Conservation (phyloP, 2,797 vertebrate species). For the Alectoris magna region DNA sequence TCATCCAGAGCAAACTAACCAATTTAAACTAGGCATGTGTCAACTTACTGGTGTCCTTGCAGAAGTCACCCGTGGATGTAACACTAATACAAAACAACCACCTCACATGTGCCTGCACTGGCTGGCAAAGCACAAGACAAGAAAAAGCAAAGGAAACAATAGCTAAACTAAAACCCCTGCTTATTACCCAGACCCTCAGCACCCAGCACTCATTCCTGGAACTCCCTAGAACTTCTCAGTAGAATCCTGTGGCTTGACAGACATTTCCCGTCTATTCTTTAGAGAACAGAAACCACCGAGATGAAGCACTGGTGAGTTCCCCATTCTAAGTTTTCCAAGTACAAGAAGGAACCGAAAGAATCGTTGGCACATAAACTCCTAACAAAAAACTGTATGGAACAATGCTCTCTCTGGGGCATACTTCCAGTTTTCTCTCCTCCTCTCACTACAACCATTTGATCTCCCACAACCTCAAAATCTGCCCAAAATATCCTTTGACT, state of each 20-base stretch:
- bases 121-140: not conserved
- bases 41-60: not conserved
- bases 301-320: not conserved
- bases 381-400: not conserved
- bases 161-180: not conserved
- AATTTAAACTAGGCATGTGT: not conserved
- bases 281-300: not conserved
- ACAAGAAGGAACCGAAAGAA: not conserved
- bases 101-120: not conserved
- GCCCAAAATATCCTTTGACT: constrained; percentile 4
- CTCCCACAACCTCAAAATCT: constrained; percentile 3
- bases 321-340: not conserved
- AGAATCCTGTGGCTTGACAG: not conserved
- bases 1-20: not conserved
- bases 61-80: not conserved
- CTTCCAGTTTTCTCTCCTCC: constrained; percentile 17
- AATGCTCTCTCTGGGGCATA: not conserved
- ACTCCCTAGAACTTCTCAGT: not conserved
- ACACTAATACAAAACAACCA: not conserved
- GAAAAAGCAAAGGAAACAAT: not conserved
- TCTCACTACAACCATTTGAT: not conserved
- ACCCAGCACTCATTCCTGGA: not conserved
- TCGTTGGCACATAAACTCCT: not conserved
- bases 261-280: not conserved
- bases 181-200: not conserved